These are phyloP conservation scores for Myiotriccus ornatus DNA, from an alignment of 2,797 vertebrate genomes.

Conservation along the genomic window DNA sequence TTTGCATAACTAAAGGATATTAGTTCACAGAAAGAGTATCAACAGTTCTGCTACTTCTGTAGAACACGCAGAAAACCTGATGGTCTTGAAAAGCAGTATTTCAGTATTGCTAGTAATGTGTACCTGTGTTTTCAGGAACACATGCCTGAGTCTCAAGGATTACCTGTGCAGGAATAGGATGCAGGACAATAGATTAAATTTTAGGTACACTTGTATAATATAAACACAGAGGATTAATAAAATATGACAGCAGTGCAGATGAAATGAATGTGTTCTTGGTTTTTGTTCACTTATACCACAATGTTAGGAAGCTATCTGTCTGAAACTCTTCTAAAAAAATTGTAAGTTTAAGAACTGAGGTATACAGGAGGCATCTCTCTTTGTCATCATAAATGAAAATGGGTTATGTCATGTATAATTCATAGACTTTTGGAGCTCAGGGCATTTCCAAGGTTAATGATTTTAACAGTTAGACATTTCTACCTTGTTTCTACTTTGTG, in stretches of 20 bases:
- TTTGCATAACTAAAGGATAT: background rate
- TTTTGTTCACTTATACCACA: background rate
- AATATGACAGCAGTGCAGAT: background rate
- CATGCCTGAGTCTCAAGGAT: background rate
- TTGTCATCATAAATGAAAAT: background rate
- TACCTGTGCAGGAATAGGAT: conserved; percentile 48
- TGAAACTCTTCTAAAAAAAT: background rate
- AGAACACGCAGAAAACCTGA: background rate
- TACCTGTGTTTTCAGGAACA: background rate
- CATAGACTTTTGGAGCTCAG: background rate
- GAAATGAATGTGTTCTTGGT: background rate
- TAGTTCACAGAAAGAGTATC: background rate
- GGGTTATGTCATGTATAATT: background rate
- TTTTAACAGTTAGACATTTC: background rate
- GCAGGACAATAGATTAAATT: background rate
- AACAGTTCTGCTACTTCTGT: background rate
- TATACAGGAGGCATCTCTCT: background rate
- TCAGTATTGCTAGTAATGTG: background rate
- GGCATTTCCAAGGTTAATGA: background rate
- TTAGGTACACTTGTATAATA: background rate
- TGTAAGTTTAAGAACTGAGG: background rate
- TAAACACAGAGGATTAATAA: background rate
- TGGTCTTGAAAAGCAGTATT: background rate
- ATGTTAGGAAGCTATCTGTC: background rate
- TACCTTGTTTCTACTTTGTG: background rate